phyloP scores from a whole-genome alignment of 2,113 vertebrate genomes.

The Hippocampus comes region DNA sequence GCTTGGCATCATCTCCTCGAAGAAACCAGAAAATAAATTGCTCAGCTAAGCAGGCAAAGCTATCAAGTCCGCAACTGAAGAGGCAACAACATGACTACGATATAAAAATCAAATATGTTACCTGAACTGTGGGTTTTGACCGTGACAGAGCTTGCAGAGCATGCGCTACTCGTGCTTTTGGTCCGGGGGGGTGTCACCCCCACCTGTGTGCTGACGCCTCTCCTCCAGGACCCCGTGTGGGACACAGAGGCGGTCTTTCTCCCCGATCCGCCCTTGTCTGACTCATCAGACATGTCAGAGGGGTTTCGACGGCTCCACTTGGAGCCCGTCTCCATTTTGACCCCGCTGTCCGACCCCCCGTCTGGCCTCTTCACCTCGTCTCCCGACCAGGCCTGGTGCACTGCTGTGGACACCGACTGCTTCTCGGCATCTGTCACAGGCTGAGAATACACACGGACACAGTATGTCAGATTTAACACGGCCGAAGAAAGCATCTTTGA shows the following conservation, averaged over 20 bases:
- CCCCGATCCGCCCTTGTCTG: constrained; percentile 86
- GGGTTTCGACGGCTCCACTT: constrained; percentile 79
- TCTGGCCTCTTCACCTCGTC: constrained; percentile 89
- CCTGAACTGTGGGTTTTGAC: constrained; percentile 86
- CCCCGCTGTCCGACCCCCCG: constrained; percentile 82
- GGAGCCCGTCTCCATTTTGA: constrained; percentile 76
- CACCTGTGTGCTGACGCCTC: constrained; percentile 94
- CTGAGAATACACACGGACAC: constrained; percentile 42
- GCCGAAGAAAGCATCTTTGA: constrained; percentile 33
- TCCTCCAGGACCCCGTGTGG: constrained; percentile 93
- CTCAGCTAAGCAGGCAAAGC: not conserved
- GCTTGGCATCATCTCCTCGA: not conserved
- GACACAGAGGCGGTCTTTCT: constrained; percentile 83
- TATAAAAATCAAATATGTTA: constrained; percentile 44
- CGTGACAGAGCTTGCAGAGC: constrained; percentile 61
- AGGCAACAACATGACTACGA: not conserved
- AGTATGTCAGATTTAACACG: constrained; percentile 16
- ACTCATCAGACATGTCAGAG: constrained; percentile 91
- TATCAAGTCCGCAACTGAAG: not conserved
- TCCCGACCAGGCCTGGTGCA: constrained; percentile 80
- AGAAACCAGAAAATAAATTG: not conserved
- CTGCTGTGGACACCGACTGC: constrained; percentile 79
- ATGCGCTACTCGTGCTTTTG: constrained; percentile 71
- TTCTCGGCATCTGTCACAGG: constrained; percentile 91
- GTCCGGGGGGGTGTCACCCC: constrained; percentile 90